Conservation (phyloP, 2,113 vertebrate species). For the human (Homo sapiens) region GRCh38 chr5:84132501-84133000, state of each 20-base stretch:
- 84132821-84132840: background rate
- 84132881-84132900: conserved; percentile 25
- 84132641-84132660: background rate
- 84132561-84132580: no score
- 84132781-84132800: background rate
- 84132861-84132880: background rate
- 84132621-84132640: background rate
- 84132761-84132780: background rate
- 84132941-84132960: background rate
- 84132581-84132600: no score
- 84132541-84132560: no score
- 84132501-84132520: no score
- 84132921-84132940: background rate
- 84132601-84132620: background rate
- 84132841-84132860: background rate
- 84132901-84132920: background rate
- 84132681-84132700: background rate
- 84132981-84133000: conserved; percentile 59
- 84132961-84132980: conserved; percentile 1
- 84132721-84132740: conserved; percentile 14
- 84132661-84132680: background rate
- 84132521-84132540: no score
- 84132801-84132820: background rate
- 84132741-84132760: background rate
- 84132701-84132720: background rate